Conservation (phyloP, 2,888 invertebrate genomes). For the Plusia festucae region DNA sequence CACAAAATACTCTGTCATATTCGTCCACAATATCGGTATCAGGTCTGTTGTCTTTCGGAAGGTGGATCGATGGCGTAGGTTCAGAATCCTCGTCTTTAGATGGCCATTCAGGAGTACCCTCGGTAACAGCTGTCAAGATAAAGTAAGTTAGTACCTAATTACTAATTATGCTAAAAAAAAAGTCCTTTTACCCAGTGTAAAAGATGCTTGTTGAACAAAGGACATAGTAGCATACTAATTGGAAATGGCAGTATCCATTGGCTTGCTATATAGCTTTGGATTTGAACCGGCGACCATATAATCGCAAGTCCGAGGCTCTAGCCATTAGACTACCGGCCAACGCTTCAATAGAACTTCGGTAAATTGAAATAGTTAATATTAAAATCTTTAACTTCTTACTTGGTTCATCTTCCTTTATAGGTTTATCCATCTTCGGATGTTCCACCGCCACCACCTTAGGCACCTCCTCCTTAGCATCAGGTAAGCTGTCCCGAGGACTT, state of each 20-base stretch:
- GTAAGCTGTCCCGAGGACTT: slow-evolving; percentile 72
- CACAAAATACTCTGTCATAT: slow-evolving; percentile 77
- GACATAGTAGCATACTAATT: no score
- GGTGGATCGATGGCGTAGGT: slow-evolving; percentile 71
- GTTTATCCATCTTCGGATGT: slow-evolving; percentile 78
- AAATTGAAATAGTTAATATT: no score
- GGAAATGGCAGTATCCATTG: no score
- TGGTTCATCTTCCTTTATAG: slow-evolving; percentile 77
- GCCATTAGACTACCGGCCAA: no score
- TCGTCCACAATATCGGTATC: slow-evolving; percentile 75
- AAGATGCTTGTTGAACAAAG: no score
- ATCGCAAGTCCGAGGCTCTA: no score
- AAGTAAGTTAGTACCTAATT: no score
- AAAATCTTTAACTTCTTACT: slow-evolving; percentile 62
- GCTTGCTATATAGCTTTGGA: no score
- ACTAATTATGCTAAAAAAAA: no score
- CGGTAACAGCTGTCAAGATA: slow-evolving; percentile 72
- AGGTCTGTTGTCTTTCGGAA: slow-evolving; percentile 74
- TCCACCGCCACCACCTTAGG: slow-evolving; percentile 73
- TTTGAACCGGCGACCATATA: no score
- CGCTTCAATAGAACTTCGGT: no score
- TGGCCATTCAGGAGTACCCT: slow-evolving; percentile 82
- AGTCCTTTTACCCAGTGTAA: no score
- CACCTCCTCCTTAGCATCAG: slow-evolving; percentile 77
- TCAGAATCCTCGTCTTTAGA: slow-evolving; percentile 80